Evolutionary conservation across 2,888 invertebrate species (phyloP).

Genomic region (Heteropelma amictum): DNA sequence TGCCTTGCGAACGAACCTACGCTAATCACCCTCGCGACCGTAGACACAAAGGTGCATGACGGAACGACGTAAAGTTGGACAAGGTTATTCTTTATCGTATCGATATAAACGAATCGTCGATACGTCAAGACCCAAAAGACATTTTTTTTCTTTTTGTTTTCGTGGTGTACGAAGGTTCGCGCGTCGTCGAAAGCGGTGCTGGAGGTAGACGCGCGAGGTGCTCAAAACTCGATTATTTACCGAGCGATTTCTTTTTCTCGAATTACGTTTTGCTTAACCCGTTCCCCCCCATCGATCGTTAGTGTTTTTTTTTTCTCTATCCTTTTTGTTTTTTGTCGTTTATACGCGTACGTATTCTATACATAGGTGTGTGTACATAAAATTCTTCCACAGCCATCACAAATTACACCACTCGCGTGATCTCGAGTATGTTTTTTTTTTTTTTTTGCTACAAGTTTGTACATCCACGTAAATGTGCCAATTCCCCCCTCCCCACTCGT

Average conservation of each 20-base stretch:
- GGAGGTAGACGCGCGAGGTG: conserved; percentile 39
- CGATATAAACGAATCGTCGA: no score
- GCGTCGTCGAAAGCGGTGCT: no score
- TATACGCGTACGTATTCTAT: background rate
- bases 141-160: background rate
- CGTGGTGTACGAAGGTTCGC: no score
- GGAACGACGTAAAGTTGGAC: no score
- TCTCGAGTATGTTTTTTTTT: conserved; percentile 33
- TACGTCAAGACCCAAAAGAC: no score
- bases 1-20: background rate
- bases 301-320: conserved; percentile 35
- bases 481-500: no score
- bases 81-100: no score
- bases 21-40: no score
- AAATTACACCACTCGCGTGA: conserved; percentile 38
- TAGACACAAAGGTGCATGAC: no score
- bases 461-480: conserved; percentile 65
- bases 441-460: conserved; percentile 21
- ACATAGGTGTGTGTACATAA: conserved; percentile 6
- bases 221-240: conserved; percentile 48
- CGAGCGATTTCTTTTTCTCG: conserved; percentile 36
- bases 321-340: conserved; percentile 9
- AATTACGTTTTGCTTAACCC: conserved; percentile 5
- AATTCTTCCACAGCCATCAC: conserved; percentile 28
- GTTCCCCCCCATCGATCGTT: conserved; percentile 38